phyloP scores from a whole-genome alignment of 2,888 invertebrate genomes.

The Drosophila ezoana region DNA sequence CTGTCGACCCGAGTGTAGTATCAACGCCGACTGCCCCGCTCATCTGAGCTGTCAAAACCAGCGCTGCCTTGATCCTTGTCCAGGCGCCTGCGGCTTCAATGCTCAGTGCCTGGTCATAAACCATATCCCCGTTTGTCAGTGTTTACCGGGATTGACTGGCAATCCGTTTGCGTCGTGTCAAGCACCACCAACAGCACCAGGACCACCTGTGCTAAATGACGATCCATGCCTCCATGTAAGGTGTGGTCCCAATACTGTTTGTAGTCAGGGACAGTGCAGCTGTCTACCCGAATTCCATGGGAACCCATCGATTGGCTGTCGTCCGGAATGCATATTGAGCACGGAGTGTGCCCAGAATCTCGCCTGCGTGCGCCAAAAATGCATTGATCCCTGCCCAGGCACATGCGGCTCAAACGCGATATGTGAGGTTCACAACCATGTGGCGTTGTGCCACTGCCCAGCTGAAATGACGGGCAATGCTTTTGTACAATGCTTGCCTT shows the following conservation, averaged over 20 bases:
- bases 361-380: slow-evolving; percentile 89
- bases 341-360: slow-evolving; percentile 88
- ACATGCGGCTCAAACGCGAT: slow-evolving; percentile 90
- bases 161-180: slow-evolving; percentile 90
- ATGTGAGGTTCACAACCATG: slow-evolving; percentile 90
- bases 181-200: slow-evolving; percentile 80
- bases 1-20: slow-evolving; percentile 90
- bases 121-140: slow-evolving; percentile 89
- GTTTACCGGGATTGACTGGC: slow-evolving; percentile 87
- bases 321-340: slow-evolving; percentile 90
- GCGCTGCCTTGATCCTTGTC: slow-evolving; percentile 90
- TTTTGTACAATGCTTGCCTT: slow-evolving; percentile 87
- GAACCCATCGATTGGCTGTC: slow-evolving; percentile 88
- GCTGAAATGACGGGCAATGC: slow-evolving; percentile 89
- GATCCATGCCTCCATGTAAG: slow-evolving; percentile 90
- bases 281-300: slow-evolving; percentile 88
- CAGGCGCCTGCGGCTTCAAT: slow-evolving; percentile 89
- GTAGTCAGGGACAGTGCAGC: slow-evolving; percentile 89
- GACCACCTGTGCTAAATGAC: slow-evolving; percentile 83
- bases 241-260: slow-evolving; percentile 89
- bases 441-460: slow-evolving; percentile 90
- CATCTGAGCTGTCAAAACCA: slow-evolving; percentile 90
- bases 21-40: slow-evolving; percentile 89
- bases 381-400: slow-evolving; percentile 89
- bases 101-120: slow-evolving; percentile 88